Base-by-base conservation (phyloP, 2,888 invertebrate genomes). In the Dolichopus griseipennis region DNA sequence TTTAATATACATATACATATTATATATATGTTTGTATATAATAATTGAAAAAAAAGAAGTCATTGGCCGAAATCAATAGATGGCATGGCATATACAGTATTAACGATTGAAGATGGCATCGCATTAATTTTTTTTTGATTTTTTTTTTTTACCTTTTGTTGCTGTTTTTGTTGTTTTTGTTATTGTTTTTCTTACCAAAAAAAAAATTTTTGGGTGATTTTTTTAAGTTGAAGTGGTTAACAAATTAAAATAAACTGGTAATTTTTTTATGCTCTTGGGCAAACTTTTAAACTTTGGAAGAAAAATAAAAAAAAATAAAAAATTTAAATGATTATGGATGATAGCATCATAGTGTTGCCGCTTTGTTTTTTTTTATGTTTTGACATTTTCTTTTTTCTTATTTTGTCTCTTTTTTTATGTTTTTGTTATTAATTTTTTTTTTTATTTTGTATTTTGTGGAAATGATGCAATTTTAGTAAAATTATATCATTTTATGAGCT, bases 241-340 rank as follows among this genome's bases (percentile, higher is more conserved):
- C 9, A 52, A 52, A 52, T 52, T 37, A 37, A 27, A 37, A 37
- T 37, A 12, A n/a, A 52, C 52, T 12, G 52, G 52, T 52, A 52
- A 52, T 52, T 52, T 52, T n/a, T 52, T 52, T n/a, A 52, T 52
- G 52, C 52, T 52, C 52, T 52, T 52, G 52, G 52, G 52, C 52
- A 12, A 52, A 52, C 15, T 12, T 6, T 12, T 27, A 27, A 41
- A 41, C 15, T 41, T 41, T 41, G 5, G 15, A 27, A 41, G 8
- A 15, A 41, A 41, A 41, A 18, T 1, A 52, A 52, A 52, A 18
- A 52, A 52, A 18, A 6, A 18, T 52, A 52, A 52, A 52, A 18
- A 52, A 12, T 7, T n/a, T 2, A 52, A 52, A 52, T 52, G 10
- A 12, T 27, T 27, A 27, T 27, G 27, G 27, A 27, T 27, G 27